These are phyloP conservation scores for Clinocottus analis DNA, from an alignment of 2,113 vertebrate species.

Conservation along the genomic window DNA sequence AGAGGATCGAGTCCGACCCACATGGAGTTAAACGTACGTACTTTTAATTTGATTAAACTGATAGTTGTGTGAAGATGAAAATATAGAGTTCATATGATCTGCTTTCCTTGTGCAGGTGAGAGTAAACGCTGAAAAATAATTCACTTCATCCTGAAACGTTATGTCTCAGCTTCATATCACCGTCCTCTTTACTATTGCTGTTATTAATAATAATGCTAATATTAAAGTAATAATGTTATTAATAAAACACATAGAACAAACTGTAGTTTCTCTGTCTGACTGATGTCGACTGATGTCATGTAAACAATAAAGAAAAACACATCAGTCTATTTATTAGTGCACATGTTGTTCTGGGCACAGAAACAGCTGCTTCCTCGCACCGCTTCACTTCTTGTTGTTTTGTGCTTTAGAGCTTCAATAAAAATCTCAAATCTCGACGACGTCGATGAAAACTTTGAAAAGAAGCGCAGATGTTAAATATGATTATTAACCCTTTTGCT, in stretches of 20 bases:
- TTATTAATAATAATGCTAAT: constrained; percentile 16
- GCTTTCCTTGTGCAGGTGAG: neutral
- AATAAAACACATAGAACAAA: too few species aligned
- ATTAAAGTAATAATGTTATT: too few species aligned
- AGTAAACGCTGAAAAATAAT: neutral
- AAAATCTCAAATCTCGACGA: neutral
- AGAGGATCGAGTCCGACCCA: constrained; percentile 61
- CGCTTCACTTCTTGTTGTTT: constrained; percentile 5
- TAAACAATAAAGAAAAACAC: neutral
- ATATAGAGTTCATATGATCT: too few species aligned
- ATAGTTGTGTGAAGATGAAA: constrained; percentile 12
- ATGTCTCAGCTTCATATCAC: neutral
- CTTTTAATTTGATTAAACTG: constrained; percentile 19
- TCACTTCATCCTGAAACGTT: neutral
- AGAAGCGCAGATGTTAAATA: constrained; percentile 5
- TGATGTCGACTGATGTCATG: neutral
- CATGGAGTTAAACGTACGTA: constrained; percentile 29
- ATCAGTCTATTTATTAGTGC: neutral
- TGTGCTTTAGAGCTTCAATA: neutral
- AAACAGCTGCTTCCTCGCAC: too few species aligned
- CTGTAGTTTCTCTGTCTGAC: too few species aligned
- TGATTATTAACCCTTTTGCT: constrained; percentile 25
- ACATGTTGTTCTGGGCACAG: too few species aligned
- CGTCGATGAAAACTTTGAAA: neutral
- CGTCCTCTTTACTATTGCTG: neutral